These are phyloP conservation scores for Limenitis camilla DNA, from an alignment of 2,888 invertebrate species.

Conservation along the genomic window DNA sequence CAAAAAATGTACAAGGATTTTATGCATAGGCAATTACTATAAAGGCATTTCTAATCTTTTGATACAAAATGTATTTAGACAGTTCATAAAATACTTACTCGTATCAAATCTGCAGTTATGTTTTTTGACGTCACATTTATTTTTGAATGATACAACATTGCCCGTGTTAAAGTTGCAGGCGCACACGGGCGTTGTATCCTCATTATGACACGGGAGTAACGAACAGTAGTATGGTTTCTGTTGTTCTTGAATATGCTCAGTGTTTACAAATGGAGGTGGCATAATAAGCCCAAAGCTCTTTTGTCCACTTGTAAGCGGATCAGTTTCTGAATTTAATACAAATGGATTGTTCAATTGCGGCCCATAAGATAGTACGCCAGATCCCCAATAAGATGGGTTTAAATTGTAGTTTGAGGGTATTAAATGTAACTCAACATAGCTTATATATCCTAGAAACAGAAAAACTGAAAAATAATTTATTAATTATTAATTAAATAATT, in stretches of 20 bases:
- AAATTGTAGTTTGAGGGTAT: neutral
- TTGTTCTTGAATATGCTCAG: slow-evolving; percentile 18
- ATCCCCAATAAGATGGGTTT: neutral
- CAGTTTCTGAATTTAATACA: slow-evolving; percentile 14
- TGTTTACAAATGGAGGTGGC: slow-evolving; percentile 18
- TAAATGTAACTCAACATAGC: slow-evolving; percentile 2
- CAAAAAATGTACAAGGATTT: no score
- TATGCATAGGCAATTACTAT: no score
- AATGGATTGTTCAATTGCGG: slow-evolving; percentile 2
- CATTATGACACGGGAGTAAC: slow-evolving; percentile 21
- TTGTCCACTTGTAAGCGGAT: slow-evolving; percentile 14
- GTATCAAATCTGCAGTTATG: slow-evolving; percentile 41
- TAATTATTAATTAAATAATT: neutral
- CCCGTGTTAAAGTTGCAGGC: slow-evolving; percentile 37
- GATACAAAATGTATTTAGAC: no score
- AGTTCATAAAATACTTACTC: slow-evolving; percentile 23
- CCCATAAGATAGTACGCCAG: neutral
- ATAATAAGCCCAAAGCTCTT: slow-evolving; percentile 14
- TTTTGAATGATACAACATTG: slow-evolving; percentile 34
- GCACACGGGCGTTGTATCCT: slow-evolving; percentile 26
- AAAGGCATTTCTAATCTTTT: no score
- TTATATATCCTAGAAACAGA: neutral
- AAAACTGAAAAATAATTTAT: slow-evolving; percentile 14
- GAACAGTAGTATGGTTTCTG: slow-evolving; percentile 30
- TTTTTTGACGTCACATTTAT: slow-evolving; percentile 33